Conservation (phyloP, 2,797 vertebrate genomes). For the Hozukius guyotensis region DNA sequence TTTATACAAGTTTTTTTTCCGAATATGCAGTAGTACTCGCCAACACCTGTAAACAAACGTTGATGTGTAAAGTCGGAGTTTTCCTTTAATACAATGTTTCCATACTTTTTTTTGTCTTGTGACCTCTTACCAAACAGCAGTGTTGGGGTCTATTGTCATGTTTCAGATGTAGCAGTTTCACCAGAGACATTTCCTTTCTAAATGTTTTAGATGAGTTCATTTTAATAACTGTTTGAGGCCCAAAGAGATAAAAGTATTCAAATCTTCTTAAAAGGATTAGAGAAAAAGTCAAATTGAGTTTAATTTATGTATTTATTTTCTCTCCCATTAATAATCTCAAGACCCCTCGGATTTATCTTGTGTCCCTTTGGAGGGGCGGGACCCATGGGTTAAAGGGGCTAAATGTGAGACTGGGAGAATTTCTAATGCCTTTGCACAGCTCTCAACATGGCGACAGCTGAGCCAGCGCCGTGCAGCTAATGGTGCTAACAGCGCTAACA, state of each 20-base stretch:
- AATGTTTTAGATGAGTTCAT: not conserved
- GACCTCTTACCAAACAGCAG: not conserved
- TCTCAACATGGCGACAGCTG: no score
- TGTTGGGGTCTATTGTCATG: not conserved
- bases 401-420: no score
- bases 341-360: not conserved
- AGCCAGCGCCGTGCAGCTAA: no score
- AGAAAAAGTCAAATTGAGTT: not conserved
- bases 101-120: not conserved
- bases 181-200: not conserved
- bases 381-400: not conserved
- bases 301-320: not conserved
- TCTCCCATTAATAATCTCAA: not conserved
- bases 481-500: no score
- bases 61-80: not conserved
- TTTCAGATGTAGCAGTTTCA: not conserved
- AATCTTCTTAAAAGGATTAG: not conserved
- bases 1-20: not conserved
- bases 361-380: not conserved
- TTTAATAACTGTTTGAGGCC: not conserved
- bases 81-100: not conserved
- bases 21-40: not conserved
- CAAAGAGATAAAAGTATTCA: not conserved
- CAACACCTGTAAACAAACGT: not conserved
- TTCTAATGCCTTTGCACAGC: no score